Conservation (phyloP, 1,140 invertebrate species). For the Lepidurus packardi region DNA sequence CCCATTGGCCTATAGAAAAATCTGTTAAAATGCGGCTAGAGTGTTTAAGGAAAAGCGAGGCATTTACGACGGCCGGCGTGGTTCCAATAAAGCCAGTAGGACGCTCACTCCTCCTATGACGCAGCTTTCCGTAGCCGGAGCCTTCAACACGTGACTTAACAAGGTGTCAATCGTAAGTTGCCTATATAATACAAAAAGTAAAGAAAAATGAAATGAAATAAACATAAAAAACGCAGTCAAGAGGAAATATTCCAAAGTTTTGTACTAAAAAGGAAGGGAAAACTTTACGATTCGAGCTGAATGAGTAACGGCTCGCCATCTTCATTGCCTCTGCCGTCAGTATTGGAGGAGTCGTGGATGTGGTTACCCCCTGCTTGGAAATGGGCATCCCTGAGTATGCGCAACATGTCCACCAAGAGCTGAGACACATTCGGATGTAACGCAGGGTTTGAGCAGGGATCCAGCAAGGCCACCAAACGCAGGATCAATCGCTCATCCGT, state of each 20-base stretch:
- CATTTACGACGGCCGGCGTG: constrained; percentile 49
- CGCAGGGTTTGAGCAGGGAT: constrained; percentile 63
- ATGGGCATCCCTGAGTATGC: constrained; percentile 56
- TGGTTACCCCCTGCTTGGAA: constrained; percentile 34
- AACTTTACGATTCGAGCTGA: constrained; percentile 62
- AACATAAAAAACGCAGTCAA: not conserved
- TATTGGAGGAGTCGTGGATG: not conserved
- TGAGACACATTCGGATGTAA: constrained; percentile 74
- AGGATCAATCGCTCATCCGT: constrained; percentile 78
- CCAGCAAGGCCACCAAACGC: constrained; percentile 70
- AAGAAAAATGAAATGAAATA: constrained; percentile 31
- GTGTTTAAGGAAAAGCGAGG: not conserved
- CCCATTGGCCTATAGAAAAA: constrained; percentile 5
- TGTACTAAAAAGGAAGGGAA: not conserved
- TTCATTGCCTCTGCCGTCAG: not conserved
- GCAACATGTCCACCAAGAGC: constrained; percentile 73
- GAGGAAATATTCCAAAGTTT: not conserved
- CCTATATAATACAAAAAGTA: constrained; percentile 47
- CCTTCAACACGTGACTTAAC: constrained; percentile 63
- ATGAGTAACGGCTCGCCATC: constrained; percentile 57
- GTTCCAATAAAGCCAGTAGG: constrained; percentile 62
- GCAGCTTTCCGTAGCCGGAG: constrained; percentile 62
- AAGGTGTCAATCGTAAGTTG: constrained; percentile 59
- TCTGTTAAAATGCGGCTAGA: constrained; percentile 12
- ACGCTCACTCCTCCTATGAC: constrained; percentile 72